Evolutionary conservation across 1,140 invertebrate species (phyloP), one percentile per base, ranked within the genome.

Genomic region (Stegodyphus mimosarum): DNA sequence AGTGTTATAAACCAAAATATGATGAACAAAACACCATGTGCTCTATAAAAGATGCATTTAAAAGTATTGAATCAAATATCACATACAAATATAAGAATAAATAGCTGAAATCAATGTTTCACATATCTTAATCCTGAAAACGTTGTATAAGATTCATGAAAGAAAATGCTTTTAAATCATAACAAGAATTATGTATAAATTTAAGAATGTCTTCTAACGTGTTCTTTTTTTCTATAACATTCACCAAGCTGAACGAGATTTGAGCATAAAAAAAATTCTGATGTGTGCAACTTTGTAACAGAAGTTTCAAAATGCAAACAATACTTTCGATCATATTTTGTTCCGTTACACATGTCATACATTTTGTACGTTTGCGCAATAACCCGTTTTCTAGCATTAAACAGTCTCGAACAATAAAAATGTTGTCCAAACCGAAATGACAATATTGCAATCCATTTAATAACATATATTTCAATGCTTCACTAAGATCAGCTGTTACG

Each of bases 321-420:
- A 83, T 51, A 66, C 52, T 60, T 6, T 6, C n/a, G 18, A 83
- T 15, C 70, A 74, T 67, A 53, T 66, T 74, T 73, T 53, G 50
- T 66, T 74, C 80, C 5, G 73, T 63, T 5, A 51, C 6, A 55
- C 18, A 50, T 49, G 49, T 70, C 55, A 6, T 74, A 7, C 52
- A 66, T 52, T 67, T 78, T 53, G 64, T 15, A 7, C 49, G 33
- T 87, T 87, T 87, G 18, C 83, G 18, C 63, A 86, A 83, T 48
- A 87, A 55, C 10, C 76, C 84, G 63, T 87, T 87, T 83, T 87
- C 87, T 6, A 87, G 33, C 11, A 87, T 79, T 10, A 87, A 18
- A 74, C 74, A 66, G 17, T 87, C 71, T 51, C 78, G 18, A 9
- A 81, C 67, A 55, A 87, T 69, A 63, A 83, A 87, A 17, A 87